These are phyloP conservation scores for Takifugu flavidus DNA, from an alignment of 2,113 vertebrate species.

Conservation along the genomic window DNA sequence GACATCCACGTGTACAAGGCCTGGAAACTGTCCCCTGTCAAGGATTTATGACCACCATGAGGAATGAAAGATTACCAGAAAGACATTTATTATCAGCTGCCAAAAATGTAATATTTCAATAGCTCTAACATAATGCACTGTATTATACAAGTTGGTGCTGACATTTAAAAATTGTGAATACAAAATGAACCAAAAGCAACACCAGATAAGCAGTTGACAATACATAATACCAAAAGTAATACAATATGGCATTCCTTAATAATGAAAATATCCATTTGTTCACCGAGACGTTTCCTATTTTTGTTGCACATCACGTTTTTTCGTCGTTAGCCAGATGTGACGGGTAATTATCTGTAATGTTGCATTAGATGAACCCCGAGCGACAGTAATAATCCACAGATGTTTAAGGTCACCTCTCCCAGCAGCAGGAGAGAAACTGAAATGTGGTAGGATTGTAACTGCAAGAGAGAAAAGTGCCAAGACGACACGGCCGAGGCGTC, in stretches of 20 bases:
- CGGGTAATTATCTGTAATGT: background rate
- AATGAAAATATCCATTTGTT: conserved; percentile 28
- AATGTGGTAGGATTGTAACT: conserved; percentile 57
- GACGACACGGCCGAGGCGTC: conserved; percentile 11
- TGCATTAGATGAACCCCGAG: background rate
- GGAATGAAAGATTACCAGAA: conserved; percentile 48
- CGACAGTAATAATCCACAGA: background rate
- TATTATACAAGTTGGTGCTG: conserved; percentile 58
- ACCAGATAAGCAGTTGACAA: conserved; percentile 58
- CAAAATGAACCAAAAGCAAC: conserved; percentile 55
- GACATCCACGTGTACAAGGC: conserved; percentile 88
- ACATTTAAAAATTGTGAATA: conserved; percentile 67
- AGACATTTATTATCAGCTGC: conserved; percentile 74
- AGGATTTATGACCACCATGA: conserved; percentile 65
- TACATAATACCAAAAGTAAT: conserved; percentile 55
- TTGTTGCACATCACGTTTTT: conserved; percentile 24
- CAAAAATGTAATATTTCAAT: conserved; percentile 68
- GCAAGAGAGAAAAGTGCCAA: conserved; percentile 55
- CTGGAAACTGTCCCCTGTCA: conserved; percentile 53
- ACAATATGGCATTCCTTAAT: conserved; percentile 58
- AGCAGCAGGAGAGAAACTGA: background rate
- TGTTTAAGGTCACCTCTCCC: too few relatives aligned
- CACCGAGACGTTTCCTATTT: conserved; percentile 10
- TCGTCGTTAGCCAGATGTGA: background rate
- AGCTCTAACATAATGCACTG: conserved; percentile 66